Conservation (phyloP, 2,797 vertebrate species). For the Halcyon smyrnensis region DNA sequence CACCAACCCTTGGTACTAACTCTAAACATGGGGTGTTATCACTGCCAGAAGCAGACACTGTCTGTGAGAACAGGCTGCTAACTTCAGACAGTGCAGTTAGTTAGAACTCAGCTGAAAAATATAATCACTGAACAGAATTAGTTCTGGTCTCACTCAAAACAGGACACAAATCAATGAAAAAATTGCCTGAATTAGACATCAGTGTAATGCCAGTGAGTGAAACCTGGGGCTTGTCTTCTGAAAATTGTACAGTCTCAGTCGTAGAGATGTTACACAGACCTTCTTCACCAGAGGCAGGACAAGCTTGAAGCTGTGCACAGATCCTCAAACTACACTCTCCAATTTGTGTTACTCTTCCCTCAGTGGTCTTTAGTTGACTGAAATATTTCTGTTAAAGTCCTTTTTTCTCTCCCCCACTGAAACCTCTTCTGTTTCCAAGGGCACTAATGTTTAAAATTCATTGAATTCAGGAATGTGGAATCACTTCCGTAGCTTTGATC, state of each 20-base stretch:
- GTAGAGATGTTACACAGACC: not conserved
- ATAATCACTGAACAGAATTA: no score
- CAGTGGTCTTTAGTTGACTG: not conserved
- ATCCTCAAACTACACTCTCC: not conserved
- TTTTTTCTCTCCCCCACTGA: not conserved
- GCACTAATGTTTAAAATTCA: not conserved
- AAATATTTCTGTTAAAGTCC: not conserved
- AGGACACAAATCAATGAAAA: not conserved
- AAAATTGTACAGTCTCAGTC: not conserved
- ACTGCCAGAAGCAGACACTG: no score
- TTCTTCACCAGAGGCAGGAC: not conserved
- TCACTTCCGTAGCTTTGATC: slow-evolving; percentile 7
- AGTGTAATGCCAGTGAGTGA: not conserved
- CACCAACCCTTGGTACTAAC: no score
- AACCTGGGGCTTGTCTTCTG: not conserved
- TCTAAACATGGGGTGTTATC: no score
- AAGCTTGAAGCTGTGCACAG: not conserved
- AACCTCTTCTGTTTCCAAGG: slow-evolving; percentile 2
- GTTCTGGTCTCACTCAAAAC: no score
- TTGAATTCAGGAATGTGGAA: slow-evolving; percentile 8
- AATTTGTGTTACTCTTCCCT: not conserved
- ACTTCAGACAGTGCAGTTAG: no score
- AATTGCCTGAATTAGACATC: not conserved
- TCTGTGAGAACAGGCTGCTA: no score
- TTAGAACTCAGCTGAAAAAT: no score